Evolutionary conservation across 2,113 vertebrate species (phyloP).

Genomic region (Aphyosemion australe): DNA sequence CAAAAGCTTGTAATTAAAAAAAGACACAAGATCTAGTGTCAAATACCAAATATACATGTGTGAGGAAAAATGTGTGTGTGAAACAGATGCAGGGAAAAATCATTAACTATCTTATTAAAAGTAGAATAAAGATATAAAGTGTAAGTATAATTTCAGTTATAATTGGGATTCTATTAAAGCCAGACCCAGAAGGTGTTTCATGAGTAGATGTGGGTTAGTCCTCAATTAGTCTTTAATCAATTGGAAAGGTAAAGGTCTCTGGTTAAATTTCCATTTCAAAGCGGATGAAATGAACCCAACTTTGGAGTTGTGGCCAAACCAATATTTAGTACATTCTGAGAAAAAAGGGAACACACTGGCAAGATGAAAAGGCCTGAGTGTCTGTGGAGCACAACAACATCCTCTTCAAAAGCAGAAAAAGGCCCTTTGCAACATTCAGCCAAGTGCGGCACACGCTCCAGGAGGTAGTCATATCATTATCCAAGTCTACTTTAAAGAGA

Average conservation of each 20-base stretch:
- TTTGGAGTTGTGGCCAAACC: neutral
- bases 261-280: neutral
- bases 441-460: neutral
- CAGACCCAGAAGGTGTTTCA: neutral
- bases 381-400: neutral
- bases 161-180: no score
- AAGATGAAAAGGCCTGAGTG: neutral
- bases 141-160: no score
- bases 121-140: no score
- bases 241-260: neutral
- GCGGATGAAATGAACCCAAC: neutral
- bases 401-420: neutral
- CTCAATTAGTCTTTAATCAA: neutral
- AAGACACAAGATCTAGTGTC: constrained; percentile 51
- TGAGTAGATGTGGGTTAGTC: neutral
- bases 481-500: neutral
- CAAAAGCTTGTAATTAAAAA: constrained; percentile 85
- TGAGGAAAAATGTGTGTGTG: constrained; percentile 38
- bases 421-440: constrained; percentile 1
- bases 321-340: neutral
- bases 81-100: no score
- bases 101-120: no score
- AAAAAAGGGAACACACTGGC: neutral
- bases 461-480: constrained; percentile 1
- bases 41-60: constrained; percentile 37